Evolutionary conservation across 2,888 invertebrate genomes (phyloP).

Genomic region (Beris chalybata): DNA sequence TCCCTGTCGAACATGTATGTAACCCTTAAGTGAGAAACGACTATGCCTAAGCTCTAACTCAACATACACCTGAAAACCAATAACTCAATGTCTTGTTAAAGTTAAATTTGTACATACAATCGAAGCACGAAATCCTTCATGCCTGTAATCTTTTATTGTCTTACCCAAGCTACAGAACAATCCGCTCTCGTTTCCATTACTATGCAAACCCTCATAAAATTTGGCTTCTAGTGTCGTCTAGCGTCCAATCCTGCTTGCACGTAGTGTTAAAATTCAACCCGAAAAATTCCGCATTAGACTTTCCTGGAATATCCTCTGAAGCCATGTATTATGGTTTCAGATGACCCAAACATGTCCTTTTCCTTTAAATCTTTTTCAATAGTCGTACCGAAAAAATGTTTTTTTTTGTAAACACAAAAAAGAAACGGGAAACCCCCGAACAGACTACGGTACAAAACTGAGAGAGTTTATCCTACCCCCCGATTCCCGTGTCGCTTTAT

Average conservation of each 20-base stretch:
- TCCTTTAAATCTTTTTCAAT: constrained; percentile 29
- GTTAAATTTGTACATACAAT: too few species aligned
- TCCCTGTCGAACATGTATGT: too few species aligned
- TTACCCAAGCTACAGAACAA: too few species aligned
- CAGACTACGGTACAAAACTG: too few species aligned
- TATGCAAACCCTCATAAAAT: constrained; percentile 25
- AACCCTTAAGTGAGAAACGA: too few species aligned
- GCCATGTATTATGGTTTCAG: constrained; percentile 26
- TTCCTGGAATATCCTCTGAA: not conserved
- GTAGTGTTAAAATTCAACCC: constrained; percentile 15
- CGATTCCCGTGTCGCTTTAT: constrained; percentile 14
- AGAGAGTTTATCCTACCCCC: constrained; percentile 20
- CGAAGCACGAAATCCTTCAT: too few species aligned
- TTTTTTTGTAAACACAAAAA: not conserved
- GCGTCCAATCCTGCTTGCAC: not conserved
- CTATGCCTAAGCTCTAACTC: too few species aligned
- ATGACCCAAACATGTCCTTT: constrained; percentile 29
- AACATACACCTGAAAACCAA: too few species aligned
- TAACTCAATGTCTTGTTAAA: too few species aligned
- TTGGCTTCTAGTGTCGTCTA: not conserved
- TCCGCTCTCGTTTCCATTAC: too few species aligned
- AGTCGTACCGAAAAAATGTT: not conserved
- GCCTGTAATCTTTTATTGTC: too few species aligned
- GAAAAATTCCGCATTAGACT: constrained; percentile 28
- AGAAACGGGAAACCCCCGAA: too few species aligned